Evolutionary conservation across 2,888 invertebrate genomes (phyloP), one percentile per base, ranked within the genome.

Genomic region (Antheraea assamensis): DNA sequence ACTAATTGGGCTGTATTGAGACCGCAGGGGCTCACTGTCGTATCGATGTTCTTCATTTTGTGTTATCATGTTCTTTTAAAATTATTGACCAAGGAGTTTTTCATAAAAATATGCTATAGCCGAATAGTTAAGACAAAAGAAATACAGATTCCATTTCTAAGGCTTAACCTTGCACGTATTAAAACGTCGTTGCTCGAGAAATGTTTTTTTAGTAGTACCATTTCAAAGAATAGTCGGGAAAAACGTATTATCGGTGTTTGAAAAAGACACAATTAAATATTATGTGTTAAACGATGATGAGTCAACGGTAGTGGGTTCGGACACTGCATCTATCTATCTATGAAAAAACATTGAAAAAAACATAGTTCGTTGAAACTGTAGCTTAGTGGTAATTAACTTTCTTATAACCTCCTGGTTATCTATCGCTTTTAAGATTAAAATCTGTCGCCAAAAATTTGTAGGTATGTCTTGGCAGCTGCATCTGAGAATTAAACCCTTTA

Each of bases 1-100:
- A 90, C 92, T 92, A 92, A 92, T 92, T 92, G 92, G 92, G 85
- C 86, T 82, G 89, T 89, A 92, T 91, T 92, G 91, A 92, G 90
- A 89, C 90, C 87, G 83, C 88, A 87, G 79, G 76, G 81, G 78
- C 76, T 76, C 82, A 80, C 81, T 81, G 82, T 84, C 83, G 84
- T 82, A 86, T 86, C 87, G 86, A 86, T 86, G 82, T 82, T 82
- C 83, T 82, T 83, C 83, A 81, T 81, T 84, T 83, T 81, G 80
- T 78, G 80, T 82, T 77, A 78, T 80, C 71, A 66, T 66, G 79
- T 78, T 76, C 81, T 80, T 80, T 75, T 73, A n/a, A 35, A 42
- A 42, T 58, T 71, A 70, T 47, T 55, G 55, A 74, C 24, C 68
- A 24, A 15, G 7, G 10, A 55, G 21, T 19, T 71, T n/a, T 64